Base-by-base conservation (phyloP, 2,888 invertebrate genomes). In the Aleiodes testaceus region DNA sequence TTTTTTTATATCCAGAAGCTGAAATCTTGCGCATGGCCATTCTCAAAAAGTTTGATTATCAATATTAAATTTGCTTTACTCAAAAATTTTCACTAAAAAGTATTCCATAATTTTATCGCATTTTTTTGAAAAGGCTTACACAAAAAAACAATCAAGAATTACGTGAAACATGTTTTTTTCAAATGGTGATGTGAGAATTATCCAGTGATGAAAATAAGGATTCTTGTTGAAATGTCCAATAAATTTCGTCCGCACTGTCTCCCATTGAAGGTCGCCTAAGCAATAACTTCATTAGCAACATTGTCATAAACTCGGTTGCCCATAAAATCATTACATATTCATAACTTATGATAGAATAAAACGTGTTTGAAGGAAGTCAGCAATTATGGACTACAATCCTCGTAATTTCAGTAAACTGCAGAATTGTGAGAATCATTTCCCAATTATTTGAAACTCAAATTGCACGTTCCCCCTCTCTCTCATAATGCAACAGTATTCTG, bases 311-410 rank as follows among this genome's bases (percentile, higher is more conserved):
- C 59, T 42, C 42, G 36, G 12, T 20, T 7, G 16, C 18, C 18
- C 36, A 16, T 59, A 5, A 14, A 45, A 45, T 44, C 49, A 45
- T n/a, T 36, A 36, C 20, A 11, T 45, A 18, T 61, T 68, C 59
- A 9, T 36, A 61, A 36, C 61, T 49, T 55, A 67, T 55, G 53
- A 45, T 53, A 47, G 11, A 68, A 61, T 68, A 61, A 49, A 68
- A 59, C 59, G 59, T 68, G 61, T 30, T 18, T 68, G 49, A 22
- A 42, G 61, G 59, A 59, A 68, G 68, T 59, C 61, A 68, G 59
- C 22, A 68, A 68, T 68, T 68, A 61, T 59, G 30, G 49, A 36
- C 49, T 59, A 68, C 26, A 49, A 68, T 68, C 36, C 59, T 30
- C 11, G 36, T 42, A 14, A 59, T 59, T 36, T 59, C 36, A 59